phyloP scores from a whole-genome alignment of 2,797 vertebrate genomes.

The Vipera ursinii region DNA sequence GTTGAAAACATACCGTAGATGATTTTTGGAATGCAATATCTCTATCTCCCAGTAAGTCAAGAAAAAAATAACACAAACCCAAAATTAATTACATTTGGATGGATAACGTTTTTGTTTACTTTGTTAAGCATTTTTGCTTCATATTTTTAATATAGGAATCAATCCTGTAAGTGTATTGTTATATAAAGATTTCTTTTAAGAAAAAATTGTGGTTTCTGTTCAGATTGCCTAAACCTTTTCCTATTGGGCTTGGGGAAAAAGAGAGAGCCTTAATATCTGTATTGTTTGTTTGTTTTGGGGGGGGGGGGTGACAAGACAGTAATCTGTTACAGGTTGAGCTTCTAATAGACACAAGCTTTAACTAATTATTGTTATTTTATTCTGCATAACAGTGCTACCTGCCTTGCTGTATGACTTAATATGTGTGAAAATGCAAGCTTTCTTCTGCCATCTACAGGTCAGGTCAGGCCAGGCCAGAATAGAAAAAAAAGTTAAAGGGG shows the following conservation, averaged over 20 bases:
- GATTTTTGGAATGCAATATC: background rate
- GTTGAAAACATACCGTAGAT: background rate
- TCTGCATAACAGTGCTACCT: background rate
- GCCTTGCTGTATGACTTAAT: slow-evolving; percentile 12
- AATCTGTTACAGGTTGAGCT: background rate
- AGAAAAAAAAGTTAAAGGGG: background rate
- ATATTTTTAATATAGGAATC: background rate
- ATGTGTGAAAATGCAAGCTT: slow-evolving; percentile 13
- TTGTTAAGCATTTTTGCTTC: background rate
- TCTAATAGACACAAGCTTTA: background rate
- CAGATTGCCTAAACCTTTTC: background rate
- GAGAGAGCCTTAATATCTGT: background rate
- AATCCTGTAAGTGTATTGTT: background rate
- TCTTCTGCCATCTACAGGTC: slow-evolving; percentile 68
- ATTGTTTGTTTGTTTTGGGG: background rate
- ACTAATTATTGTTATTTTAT: background rate
- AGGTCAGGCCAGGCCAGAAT: slow-evolving; percentile 21
- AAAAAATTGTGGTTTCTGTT: background rate
- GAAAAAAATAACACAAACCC: background rate
- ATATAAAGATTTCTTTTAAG: background rate
- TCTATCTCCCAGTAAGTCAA: background rate
- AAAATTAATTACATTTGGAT: background rate
- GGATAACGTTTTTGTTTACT: background rate
- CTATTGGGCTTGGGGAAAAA: background rate
- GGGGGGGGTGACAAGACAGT: background rate